Evolutionary conservation across 2,113 vertebrate genomes (phyloP).

Genomic region (Cricetomys ansorgei): DNA sequence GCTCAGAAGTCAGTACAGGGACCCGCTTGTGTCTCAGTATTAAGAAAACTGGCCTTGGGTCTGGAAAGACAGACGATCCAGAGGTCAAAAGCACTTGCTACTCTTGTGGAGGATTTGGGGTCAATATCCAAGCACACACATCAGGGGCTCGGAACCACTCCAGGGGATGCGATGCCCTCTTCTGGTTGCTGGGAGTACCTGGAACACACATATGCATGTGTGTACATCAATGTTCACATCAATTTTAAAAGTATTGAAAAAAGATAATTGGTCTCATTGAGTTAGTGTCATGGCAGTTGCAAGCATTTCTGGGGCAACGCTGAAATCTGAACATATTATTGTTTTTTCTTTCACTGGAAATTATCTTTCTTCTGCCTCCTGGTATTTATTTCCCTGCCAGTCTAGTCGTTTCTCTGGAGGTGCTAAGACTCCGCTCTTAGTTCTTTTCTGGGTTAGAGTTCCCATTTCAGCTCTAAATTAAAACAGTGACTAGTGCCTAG

Average conservation of each 20-base stretch:
- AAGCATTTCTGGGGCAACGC: background rate
- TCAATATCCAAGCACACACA: background rate
- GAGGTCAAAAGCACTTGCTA: background rate
- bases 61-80: background rate
- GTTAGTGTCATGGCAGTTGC: background rate
- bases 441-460: background rate
- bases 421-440: background rate
- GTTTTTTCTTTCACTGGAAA: background rate
- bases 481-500: background rate
- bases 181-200: background rate
- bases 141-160: background rate
- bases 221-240: no score
- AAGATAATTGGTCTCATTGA: background rate
- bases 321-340: background rate
- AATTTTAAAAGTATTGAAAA: background rate
- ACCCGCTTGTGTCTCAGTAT: background rate
- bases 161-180: background rate
- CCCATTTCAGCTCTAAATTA: background rate
- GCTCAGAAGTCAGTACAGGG: background rate
- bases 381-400: background rate
- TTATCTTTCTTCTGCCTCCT: background rate
- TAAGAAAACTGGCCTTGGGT: background rate
- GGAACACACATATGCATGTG: no score
- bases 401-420: no score
- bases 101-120: background rate